Evolutionary conservation across 2,797 vertebrate genomes (phyloP), one percentile per base, ranked within the genome.

Genomic region (Sitta carolinensis): DNA sequence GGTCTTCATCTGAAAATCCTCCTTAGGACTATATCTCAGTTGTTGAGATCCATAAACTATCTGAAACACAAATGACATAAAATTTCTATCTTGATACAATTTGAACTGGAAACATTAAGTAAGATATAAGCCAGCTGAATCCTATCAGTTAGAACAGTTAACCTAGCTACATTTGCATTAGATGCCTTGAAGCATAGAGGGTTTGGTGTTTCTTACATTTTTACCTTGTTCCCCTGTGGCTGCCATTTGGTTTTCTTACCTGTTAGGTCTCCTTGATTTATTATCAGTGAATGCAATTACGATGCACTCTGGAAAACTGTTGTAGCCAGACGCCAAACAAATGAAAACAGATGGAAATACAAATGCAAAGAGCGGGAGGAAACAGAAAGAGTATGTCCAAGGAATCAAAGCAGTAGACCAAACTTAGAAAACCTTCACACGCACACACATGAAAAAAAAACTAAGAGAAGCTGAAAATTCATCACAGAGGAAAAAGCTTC

Each of bases 281-380:
- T 95, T 96, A 93, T 92, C 89, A 93, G 87, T 94, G 95, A 84
- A 93, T 96, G 94, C 95, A 97, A 96, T 97, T 97, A 95, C 96
- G 97, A 96, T 97, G 83, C 96, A 89, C 68, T 66, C 76, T 82
- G 64, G 96, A 94, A 97, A 96, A 96, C 92, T 94, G 89, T 92
- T 96, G 87, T 76, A 93, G 86, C 89, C 92, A 97, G 96, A 95
- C 97, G 95, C 95, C 93, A 96, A 96, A 96, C 87, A 97, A 97
- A 95, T 96, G 88, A 97, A 98, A 97, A 97, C 95, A 97, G 97
- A 97, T 97, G 96, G 97, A 94, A 95, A 78, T 93, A 77, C 92
- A 97, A 97, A 91, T 66, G 90, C 75, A 90, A 91, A 90, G 77
- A 91, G 51, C 12, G 5, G 42, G 59, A 91, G 45, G 89, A 91